These are phyloP conservation scores for Lithobates sylvaticus DNA, from an alignment of 2,797 vertebrate genomes.

Conservation along the genomic window DNA sequence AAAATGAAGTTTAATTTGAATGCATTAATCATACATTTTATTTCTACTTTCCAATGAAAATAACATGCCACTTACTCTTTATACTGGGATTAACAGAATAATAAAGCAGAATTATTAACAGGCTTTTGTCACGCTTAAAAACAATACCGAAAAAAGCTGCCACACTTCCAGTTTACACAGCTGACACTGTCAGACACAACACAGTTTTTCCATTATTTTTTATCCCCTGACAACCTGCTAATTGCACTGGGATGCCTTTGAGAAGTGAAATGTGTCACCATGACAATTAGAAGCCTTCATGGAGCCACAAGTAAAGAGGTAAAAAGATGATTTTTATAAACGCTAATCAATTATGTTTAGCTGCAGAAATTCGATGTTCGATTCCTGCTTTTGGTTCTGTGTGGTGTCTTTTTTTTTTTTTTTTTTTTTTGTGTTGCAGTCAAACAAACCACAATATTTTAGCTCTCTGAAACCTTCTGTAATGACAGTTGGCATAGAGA, in stretches of 20 bases:
- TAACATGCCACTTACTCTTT: not conserved
- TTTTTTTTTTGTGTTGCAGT: not conserved
- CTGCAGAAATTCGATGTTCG: not conserved
- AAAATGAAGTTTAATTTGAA: not conserved
- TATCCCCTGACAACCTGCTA: constrained; percentile 45
- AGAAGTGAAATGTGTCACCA: constrained; percentile 19
- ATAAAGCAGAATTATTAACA: constrained; percentile 1
- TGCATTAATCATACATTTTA: not conserved
- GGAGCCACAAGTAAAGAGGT: constrained; percentile 16
- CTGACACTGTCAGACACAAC: constrained; percentile 33
- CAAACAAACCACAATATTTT: not conserved
- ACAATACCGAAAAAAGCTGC: constrained; percentile 1
- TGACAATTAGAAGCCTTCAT: constrained; percentile 27
- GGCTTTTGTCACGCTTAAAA: constrained; percentile 1
- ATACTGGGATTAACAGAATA: not conserved
- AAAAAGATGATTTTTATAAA: constrained; percentile 37
- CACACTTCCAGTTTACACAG: constrained; percentile 24
- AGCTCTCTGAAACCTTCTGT: not conserved
- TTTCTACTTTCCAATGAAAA: not conserved
- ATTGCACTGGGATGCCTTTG: constrained; percentile 51
- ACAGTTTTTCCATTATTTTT: constrained; percentile 49
- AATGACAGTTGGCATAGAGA: not conserved
- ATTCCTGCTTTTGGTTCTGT: constrained; percentile 9
- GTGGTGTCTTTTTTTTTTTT: not conserved
- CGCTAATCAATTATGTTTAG: constrained; percentile 31